Percentiles rank a stretch among this genome's conserved stretches.
These are phyloP conservation scores for Sinocyclocheilus anophthalmus DNA, from an alignment of 2,113 vertebrate species.

Conservation along the genomic window DNA sequence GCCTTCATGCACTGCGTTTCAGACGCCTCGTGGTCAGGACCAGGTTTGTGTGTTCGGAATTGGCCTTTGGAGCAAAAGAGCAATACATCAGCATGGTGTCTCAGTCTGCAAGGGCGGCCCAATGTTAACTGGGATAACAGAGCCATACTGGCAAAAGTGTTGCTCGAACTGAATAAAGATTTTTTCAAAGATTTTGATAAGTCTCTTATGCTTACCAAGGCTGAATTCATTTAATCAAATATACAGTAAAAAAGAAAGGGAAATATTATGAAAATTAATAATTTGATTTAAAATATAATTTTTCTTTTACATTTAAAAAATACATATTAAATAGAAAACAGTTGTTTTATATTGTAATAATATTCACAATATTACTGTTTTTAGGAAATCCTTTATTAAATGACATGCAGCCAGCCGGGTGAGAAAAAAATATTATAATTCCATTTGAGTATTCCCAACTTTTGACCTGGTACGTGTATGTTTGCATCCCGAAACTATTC, in stretches of 20 bases:
- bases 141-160: neutral
- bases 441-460: too few species aligned
- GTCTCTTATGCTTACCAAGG: neutral
- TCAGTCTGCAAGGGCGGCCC: conserved; percentile 27
- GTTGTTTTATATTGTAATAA: too few species aligned
- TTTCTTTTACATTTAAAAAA: too few species aligned
- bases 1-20: conserved; percentile 96
- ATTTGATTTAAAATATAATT: too few species aligned
- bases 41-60: conserved; percentile 91
- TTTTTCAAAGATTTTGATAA: neutral
- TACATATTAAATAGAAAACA: too few species aligned
- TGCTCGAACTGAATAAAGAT: neutral
- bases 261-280: too few species aligned
- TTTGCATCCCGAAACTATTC: too few species aligned
- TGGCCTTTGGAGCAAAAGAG: conserved; percentile 76
- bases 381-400: neutral
- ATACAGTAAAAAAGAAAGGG: neutral
- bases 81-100: conserved; percentile 51
- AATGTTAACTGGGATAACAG: conserved; percentile 19
- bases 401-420: neutral
- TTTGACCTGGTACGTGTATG: too few species aligned
- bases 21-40: conserved; percentile 93
- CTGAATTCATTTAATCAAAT: neutral
- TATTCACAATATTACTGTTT: neutral
- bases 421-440: too few species aligned